A percentile compares a stretch with the other conserved stretches of the same genome.
These are phyloP conservation scores for Syngnathoides biaculeatus DNA, from an alignment of 2,113 vertebrate species.

Conservation along the genomic window DNA sequence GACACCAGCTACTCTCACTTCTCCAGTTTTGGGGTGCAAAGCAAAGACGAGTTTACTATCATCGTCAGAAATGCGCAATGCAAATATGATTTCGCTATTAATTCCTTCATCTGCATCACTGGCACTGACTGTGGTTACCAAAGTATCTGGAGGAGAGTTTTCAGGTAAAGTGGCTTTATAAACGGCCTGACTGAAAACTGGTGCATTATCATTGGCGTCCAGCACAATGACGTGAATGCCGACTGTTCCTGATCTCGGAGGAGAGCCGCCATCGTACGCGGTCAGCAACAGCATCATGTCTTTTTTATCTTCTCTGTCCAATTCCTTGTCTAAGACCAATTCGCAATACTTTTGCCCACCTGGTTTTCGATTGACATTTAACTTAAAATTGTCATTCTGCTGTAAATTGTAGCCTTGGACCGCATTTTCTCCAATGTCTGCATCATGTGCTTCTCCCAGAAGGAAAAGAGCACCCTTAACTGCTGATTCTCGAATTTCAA, in stretches of 20 bases:
- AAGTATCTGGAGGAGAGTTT: constrained; percentile 34
- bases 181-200: constrained; percentile 40
- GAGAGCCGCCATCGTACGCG: constrained; percentile 62
- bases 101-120: constrained; percentile 74
- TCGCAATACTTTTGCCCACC: constrained; percentile 18
- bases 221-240: constrained; percentile 53
- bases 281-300: constrained; percentile 44
- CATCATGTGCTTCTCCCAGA: constrained; percentile 69
- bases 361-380: constrained; percentile 46
- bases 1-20: constrained; percentile 57
- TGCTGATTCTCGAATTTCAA: constrained; percentile 67
- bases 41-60: constrained; percentile 58
- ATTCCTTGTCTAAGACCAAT: constrained; percentile 60
- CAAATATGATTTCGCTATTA: constrained; percentile 73
- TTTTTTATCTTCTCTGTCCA: constrained; percentile 58
- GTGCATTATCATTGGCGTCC: constrained; percentile 63
- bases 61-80: constrained; percentile 65
- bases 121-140: constrained; percentile 68
- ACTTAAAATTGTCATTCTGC: constrained; percentile 60
- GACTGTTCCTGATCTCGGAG: constrained; percentile 61
- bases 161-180: constrained; percentile 54
- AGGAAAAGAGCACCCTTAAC: constrained; percentile 51
- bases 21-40: constrained; percentile 65
- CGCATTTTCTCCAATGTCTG: constrained; percentile 68
- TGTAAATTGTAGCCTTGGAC: constrained; percentile 66